These are phyloP conservation scores for Temnothorax rugatulus DNA, from an alignment of 2,888 invertebrate genomes.

Conservation along the genomic window DNA sequence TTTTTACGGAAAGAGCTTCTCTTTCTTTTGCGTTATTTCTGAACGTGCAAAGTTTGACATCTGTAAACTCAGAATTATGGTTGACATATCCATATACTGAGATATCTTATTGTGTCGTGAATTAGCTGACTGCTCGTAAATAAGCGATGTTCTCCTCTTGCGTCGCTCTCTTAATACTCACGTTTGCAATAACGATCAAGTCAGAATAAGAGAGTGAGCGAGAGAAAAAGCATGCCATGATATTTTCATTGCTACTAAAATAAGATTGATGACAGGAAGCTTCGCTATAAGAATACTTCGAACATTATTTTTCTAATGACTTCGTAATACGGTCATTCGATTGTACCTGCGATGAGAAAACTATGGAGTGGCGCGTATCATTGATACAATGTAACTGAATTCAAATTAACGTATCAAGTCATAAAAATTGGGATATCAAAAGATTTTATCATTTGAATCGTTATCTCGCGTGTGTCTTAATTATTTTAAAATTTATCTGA, in stretches of 20 bases:
- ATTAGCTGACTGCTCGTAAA: neutral
- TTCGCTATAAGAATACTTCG: neutral
- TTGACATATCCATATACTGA: neutral
- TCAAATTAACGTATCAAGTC: neutral
- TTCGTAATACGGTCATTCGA: neutral
- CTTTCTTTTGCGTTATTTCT: conserved; percentile 1
- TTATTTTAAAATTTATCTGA: conserved; percentile 8
- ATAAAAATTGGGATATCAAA: neutral
- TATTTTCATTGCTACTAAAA: neutral
- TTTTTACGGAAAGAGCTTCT: neutral
- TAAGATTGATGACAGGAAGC: neutral
- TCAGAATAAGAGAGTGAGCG: neutral
- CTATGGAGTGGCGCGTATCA: neutral
- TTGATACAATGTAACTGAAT: neutral
- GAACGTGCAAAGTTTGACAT: neutral
- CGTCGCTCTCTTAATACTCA: neutral
- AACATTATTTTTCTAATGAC: neutral
- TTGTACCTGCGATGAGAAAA: neutral
- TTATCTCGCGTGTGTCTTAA: neutral
- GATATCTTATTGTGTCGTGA: neutral
- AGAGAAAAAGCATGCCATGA: neutral
- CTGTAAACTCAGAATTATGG: neutral
- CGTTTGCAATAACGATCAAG: neutral
- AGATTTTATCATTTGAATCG: conserved; percentile 4
- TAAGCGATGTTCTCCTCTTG: neutral